Conservation (phyloP, 64 coral and sea anemone species). For the Montipora cactus region DNA sequence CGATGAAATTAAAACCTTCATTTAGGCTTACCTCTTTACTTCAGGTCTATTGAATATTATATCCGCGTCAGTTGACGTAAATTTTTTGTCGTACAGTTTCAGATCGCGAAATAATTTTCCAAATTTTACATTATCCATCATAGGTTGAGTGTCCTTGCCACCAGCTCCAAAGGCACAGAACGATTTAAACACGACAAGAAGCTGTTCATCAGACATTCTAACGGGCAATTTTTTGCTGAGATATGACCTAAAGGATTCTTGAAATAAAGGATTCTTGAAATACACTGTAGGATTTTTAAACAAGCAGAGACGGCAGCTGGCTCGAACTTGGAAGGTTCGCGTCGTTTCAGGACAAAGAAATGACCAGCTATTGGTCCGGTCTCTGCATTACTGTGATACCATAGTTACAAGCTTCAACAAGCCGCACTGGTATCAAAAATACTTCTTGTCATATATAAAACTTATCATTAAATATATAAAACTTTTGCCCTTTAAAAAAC, state of each 20-base stretch:
- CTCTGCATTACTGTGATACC: constrained; percentile 17
- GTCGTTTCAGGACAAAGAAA: background rate
- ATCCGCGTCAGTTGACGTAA: constrained; percentile 87
- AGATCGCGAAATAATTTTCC: constrained; percentile 87
- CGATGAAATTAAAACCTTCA: background rate
- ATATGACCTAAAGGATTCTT: background rate
- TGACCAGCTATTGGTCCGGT: constrained; percentile 10
- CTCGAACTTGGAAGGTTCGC: background rate
- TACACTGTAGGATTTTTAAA: background rate
- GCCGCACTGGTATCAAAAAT: background rate
- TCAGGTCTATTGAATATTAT: constrained; percentile 95
- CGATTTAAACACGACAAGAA: constrained; percentile 68
- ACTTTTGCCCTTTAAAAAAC: background rate
- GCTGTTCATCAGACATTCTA: constrained; percentile 78
- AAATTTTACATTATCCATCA: constrained; percentile 96
- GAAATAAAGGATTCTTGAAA: background rate
- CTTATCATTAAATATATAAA: too few species aligned
- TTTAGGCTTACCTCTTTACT: constrained; percentile 80
- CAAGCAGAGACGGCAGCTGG: background rate
- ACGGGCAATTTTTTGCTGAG: background rate
- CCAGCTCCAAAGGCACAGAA: constrained; percentile 96
- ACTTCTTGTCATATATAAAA: background rate
- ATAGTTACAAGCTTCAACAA: constrained; percentile 31
- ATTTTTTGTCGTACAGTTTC: constrained; percentile 85
- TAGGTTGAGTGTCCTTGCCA: constrained; percentile 10